phyloP scores from a whole-genome alignment of 1,140 invertebrate species.

The Calliphora vicina region DNA sequence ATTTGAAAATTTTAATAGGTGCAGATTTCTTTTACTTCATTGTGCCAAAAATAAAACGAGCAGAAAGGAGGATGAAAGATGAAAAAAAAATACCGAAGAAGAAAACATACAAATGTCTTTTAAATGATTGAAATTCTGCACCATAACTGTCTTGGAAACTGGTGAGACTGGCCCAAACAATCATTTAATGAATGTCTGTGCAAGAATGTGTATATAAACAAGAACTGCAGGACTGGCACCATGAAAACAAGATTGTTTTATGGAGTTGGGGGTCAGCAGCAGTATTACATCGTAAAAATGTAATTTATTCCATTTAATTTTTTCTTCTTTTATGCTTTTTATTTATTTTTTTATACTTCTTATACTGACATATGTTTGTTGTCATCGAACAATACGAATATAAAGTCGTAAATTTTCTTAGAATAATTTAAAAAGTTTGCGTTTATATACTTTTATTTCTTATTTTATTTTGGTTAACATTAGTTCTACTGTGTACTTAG shows the following conservation, averaged over 20 bases:
- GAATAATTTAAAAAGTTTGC: not conserved
- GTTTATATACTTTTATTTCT: too few relatives aligned
- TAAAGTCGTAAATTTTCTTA: slow-evolving; percentile 24
- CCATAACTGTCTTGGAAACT: not conserved
- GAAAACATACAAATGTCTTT: not conserved
- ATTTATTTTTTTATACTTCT: not conserved
- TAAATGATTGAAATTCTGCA: slow-evolving; percentile 7
- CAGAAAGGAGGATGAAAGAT: too few relatives aligned
- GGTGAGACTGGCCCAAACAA: not conserved
- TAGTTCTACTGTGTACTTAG: too few relatives aligned
- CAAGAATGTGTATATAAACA: too few relatives aligned
- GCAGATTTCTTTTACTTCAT: not conserved
- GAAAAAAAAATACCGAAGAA: not conserved
- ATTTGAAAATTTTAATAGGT: not conserved
- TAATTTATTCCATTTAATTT: slow-evolving; percentile 27
- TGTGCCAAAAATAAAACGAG: not conserved
- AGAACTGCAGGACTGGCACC: not conserved
- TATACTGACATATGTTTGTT: slow-evolving; percentile 2
- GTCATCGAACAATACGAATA: not conserved
- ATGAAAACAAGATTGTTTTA: not conserved
- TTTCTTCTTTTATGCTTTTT: not conserved
- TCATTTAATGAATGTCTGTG: too few relatives aligned
- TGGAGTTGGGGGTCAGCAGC: not conserved
- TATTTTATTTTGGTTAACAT: too few relatives aligned
- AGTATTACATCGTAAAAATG: not conserved